A percentile compares a stretch with the other conserved stretches of the same genome.
Conservation (phyloP, 2,888 invertebrate genomes). For the Andrena haemorrhoa region DNA sequence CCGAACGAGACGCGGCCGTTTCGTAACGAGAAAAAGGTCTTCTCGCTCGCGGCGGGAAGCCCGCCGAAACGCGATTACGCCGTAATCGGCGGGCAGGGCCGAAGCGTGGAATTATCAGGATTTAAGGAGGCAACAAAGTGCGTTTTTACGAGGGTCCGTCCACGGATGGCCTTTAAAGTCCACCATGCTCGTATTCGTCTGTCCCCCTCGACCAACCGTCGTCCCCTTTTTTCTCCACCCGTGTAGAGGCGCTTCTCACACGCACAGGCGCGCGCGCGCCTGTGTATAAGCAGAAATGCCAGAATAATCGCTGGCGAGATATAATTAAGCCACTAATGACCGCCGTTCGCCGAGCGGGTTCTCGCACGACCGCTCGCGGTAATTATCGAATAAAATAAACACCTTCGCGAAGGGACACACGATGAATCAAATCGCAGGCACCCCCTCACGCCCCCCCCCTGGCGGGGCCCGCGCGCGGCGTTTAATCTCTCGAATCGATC, state of each 20-base stretch:
- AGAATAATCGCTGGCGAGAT: slow-evolving; percentile 77
- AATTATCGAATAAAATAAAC: slow-evolving; percentile 80
- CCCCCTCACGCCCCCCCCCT: not conserved
- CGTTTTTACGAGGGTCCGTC: slow-evolving; percentile 75
- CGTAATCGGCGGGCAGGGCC: slow-evolving; percentile 74
- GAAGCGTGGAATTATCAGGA: slow-evolving; percentile 77
- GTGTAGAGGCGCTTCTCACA: not conserved
- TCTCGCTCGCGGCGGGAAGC: slow-evolving; percentile 69
- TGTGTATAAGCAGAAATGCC: slow-evolving; percentile 69
- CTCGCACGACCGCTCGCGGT: slow-evolving; percentile 61
- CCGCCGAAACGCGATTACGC: slow-evolving; percentile 74
- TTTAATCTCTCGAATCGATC: slow-evolving; percentile 39
- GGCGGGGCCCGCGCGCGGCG: slow-evolving; percentile 4
- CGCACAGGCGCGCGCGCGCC: not conserved
- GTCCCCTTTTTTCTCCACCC: slow-evolving; percentile 14
- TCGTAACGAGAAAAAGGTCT: slow-evolving; percentile 68
- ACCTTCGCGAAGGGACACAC: slow-evolving; percentile 67
- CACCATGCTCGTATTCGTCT: slow-evolving; percentile 64
- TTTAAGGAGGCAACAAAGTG: slow-evolving; percentile 77
- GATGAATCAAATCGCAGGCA: slow-evolving; percentile 66
- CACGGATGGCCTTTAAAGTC: slow-evolving; percentile 76
- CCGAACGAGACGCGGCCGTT: slow-evolving; percentile 55
- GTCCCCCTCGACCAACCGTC: not conserved
- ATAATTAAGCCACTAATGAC: slow-evolving; percentile 81
- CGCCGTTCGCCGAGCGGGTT: slow-evolving; percentile 64